Base-by-base conservation (phyloP, 1,140 invertebrate species). In the Trachelipus rathkii region DNA sequence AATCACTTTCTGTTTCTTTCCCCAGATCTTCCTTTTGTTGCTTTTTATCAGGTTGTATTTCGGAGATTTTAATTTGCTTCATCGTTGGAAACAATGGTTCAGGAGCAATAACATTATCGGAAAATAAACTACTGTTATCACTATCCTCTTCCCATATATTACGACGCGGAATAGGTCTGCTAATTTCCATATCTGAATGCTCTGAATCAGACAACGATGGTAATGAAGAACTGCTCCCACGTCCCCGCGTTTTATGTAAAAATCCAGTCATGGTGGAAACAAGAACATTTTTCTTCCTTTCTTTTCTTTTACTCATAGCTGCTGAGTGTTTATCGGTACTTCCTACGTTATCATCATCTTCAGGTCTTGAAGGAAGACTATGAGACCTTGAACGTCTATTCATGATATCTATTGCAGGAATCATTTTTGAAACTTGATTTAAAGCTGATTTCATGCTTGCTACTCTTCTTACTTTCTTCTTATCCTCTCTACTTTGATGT, bases 261-360 rank as follows among this genome's bases (percentile, higher is more conserved):
- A 93, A 89, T 10, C 91, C 91, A 0, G 92, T 92, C 82, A 93
- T 90, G 0, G 91, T 92, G 0, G 91, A 91, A 0, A 93, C 91
- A 50, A 93, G 85, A 15, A 89, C 89, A 83, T 92, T 91, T 82
- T 92, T 92, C 84, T 92, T 92, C 72, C 77, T 79, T 76, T 77
- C 72, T 76, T 75, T 66, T 71, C 75, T 68, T 72, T 69, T 77
- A 73, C 79, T 68, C 0, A 73, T 15, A 46, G 83, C 81, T 33
- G 84, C 81, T 11, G 69, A 50, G 0, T 78, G 74, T 11, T 78
- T 77, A 71, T 82, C 85, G 78, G 84, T 82, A 71, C 82, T 80
- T 66, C 80, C 82, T 7, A 78, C 76, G 23, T 79, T 70, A 43
- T 83, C 77, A 69, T 82, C 76, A 69, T 82, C 76, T 89, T 70